Percentiles rank a stretch among this genome's conserved stretches.
These are phyloP conservation scores for Hemicordylus capensis DNA, from an alignment of 2,113 vertebrate species.

Conservation along the genomic window DNA sequence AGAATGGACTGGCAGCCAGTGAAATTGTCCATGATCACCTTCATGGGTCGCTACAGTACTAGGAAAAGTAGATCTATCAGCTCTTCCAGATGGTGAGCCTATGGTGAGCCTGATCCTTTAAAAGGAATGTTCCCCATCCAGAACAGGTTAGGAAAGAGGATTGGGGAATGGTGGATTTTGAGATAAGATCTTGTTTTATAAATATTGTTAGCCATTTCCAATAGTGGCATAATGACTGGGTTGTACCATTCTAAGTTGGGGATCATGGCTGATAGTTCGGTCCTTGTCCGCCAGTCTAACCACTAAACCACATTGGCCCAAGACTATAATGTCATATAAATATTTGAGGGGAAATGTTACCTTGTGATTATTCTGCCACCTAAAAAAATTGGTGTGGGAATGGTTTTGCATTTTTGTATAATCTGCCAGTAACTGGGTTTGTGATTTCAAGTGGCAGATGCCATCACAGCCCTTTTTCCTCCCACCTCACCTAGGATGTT, in stretches of 20 bases:
- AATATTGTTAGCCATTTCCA: background rate
- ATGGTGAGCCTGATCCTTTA: too few relatives aligned
- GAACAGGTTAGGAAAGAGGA: background rate
- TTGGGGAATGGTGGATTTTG: background rate
- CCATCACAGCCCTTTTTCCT: background rate
- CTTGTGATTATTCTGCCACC: background rate
- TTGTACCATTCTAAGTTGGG: background rate
- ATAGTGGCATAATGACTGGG: background rate
- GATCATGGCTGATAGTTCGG: too few relatives aligned
- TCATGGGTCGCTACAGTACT: too few relatives aligned
- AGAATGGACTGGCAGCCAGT: too few relatives aligned
- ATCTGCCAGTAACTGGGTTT: background rate
- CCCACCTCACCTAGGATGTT: background rate
- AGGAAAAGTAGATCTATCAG: too few relatives aligned
- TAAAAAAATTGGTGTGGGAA: background rate
- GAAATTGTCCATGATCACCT: too few relatives aligned
- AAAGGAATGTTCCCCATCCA: too few relatives aligned
- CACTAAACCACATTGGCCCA: background rate
- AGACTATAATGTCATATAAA: background rate
- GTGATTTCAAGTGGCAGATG: background rate
- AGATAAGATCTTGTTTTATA: background rate
- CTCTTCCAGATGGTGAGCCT: too few relatives aligned
- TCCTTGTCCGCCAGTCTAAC: too few relatives aligned
- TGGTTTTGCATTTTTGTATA: background rate
- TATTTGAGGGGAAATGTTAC: background rate